A percentile compares a stretch with the other conserved stretches of the same genome.
These are phyloP conservation scores for Latrodectus geometricus DNA, from an alignment of 1,140 invertebrate genomes.

Conservation along the genomic window DNA sequence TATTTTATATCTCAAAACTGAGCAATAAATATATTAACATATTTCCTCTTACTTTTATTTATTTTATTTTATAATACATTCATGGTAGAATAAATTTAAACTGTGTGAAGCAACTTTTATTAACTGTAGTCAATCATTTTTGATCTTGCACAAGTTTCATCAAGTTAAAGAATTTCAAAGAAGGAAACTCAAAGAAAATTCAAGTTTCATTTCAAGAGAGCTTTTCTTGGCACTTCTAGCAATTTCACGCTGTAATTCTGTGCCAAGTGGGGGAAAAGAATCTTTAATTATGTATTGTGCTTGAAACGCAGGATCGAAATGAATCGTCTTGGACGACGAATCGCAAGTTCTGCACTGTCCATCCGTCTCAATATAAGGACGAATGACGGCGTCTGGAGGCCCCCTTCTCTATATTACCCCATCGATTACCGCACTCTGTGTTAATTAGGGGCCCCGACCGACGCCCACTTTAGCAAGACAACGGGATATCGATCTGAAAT, in stretches of 20 bases:
- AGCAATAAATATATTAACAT: too few species aligned
- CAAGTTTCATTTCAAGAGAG: neutral
- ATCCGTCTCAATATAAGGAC: conserved; percentile 38
- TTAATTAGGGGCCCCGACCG: conserved; percentile 47
- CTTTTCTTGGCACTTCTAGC: neutral
- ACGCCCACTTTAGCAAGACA: conserved; percentile 52
- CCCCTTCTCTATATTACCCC: conserved; percentile 12
- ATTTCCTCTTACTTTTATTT: too few species aligned
- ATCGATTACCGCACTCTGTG: conserved; percentile 46
- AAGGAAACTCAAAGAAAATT: too few species aligned
- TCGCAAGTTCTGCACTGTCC: conserved; percentile 20
- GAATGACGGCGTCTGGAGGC: conserved; percentile 7
- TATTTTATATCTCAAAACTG: too few species aligned
- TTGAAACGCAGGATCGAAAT: conserved; percentile 15
- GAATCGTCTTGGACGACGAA: conserved; percentile 34
- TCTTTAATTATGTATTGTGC: conserved; percentile 40
- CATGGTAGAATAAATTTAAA: too few species aligned
- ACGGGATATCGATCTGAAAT: conserved; percentile 52
- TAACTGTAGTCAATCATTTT: too few species aligned
- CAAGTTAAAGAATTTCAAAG: too few species aligned
- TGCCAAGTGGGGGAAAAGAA: conserved; percentile 7
- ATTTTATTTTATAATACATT: too few species aligned
- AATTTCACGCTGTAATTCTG: neutral
- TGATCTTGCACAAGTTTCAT: too few species aligned
- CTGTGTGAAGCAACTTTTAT: too few species aligned